Conservation (phyloP, 1,140 invertebrate species). For the Aphidius ervi region DNA sequence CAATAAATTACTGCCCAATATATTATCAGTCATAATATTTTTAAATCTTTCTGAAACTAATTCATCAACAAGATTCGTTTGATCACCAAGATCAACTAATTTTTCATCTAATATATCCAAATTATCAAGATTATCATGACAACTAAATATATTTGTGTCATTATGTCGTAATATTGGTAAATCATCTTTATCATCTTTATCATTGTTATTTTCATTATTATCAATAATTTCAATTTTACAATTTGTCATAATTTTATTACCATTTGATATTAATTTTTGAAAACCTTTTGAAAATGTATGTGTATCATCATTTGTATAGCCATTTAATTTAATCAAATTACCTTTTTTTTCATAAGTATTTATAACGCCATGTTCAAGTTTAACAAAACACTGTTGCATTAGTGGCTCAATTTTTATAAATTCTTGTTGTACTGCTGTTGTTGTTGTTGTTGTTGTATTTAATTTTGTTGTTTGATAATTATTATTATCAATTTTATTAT, state of each 20-base stretch:
- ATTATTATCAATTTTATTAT: constrained; percentile 13
- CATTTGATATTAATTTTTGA: constrained; percentile 22
- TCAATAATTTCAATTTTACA: constrained; percentile 22
- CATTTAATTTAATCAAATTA: constrained; percentile 29
- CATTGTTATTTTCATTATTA: too few relatives aligned
- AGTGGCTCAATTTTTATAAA: constrained; percentile 39
- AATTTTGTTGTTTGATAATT: constrained; percentile 32
- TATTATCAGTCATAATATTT: constrained; percentile 46
- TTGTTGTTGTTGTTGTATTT: constrained; percentile 11
- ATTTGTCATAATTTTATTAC: constrained; percentile 13
- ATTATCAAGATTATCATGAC: constrained; percentile 42
- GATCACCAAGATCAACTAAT: constrained; percentile 44
- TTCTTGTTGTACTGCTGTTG: constrained; percentile 14
- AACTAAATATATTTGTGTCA: constrained; percentile 42
- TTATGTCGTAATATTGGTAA: constrained; percentile 27
- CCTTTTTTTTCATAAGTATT: constrained; percentile 28
- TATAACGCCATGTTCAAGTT: constrained; percentile 32
- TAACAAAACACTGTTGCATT: constrained; percentile 40
- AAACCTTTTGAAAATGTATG: constrained; percentile 37
- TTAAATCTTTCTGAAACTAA: constrained; percentile 46
- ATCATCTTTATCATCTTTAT: constrained; percentile 23
- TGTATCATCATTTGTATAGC: constrained; percentile 26
- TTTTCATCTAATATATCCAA: constrained; percentile 47
- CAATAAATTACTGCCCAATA: constrained; percentile 44
- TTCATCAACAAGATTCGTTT: constrained; percentile 45